These are phyloP conservation scores for Salminus brasiliensis DNA, from an alignment of 2,113 vertebrate species.

Conservation along the genomic window DNA sequence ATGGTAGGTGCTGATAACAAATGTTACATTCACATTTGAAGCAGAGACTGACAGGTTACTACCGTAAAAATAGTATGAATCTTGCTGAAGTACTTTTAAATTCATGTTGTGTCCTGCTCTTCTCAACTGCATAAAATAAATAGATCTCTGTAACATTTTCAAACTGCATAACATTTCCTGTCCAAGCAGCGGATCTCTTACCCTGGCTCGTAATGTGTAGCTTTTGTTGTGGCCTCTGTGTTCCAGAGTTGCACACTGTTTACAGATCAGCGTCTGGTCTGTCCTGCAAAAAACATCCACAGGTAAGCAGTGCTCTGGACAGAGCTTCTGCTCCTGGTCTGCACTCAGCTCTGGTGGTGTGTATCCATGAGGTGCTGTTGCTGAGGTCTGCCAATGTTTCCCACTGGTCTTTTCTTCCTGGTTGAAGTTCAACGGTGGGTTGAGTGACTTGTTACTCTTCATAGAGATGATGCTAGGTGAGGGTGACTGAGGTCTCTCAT, in stretches of 20 bases:
- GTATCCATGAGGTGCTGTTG: not conserved
- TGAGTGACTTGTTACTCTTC: not conserved
- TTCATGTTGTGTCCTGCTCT: no score
- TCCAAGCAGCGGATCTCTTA: not conserved
- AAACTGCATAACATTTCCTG: not conserved
- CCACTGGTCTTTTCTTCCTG: not conserved
- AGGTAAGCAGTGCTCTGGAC: slow-evolving; percentile 2
- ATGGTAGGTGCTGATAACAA: no score
- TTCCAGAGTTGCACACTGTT: slow-evolving; percentile 19
- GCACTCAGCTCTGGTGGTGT: not conserved
- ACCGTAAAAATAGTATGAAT: no score
- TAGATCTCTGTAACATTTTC: not conserved
- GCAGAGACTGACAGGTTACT: no score
- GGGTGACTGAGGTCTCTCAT: not conserved
- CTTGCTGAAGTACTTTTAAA: no score
- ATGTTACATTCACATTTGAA: no score
- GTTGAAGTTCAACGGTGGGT: not conserved
- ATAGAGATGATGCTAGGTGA: not conserved
- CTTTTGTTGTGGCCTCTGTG: slow-evolving; percentile 21
- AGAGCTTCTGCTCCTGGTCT: not conserved
- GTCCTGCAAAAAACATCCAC: slow-evolving; percentile 10
- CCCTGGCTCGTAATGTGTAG: not conserved
- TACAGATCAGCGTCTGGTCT: slow-evolving; percentile 11
- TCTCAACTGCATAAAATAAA: no score
- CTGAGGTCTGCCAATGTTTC: not conserved